A percentile compares a stretch with the other conserved stretches of the same genome.
Conservation (phyloP, 2,888 invertebrate species). For the Quadroppia sp. region DNA sequence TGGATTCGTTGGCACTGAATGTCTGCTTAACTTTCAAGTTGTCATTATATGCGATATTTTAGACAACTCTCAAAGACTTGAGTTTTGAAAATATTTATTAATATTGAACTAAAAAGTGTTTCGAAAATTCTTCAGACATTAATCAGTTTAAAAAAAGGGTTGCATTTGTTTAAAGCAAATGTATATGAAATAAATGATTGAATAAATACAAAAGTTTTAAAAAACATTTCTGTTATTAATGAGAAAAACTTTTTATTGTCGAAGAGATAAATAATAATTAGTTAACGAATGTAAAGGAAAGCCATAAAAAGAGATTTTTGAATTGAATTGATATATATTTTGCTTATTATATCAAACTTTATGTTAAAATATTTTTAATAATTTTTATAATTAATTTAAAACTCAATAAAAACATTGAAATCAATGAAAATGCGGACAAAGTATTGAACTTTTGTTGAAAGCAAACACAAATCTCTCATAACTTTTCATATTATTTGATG, state of each 20-base stretch:
- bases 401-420: no score
- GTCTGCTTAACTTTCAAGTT: no score
- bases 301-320: no score
- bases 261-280: no score
- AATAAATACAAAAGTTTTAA: background rate
- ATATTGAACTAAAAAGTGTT: background rate
- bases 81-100: background rate
- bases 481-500: conserved; percentile 13
- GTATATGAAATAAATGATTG: conserved; percentile 3
- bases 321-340: no score
- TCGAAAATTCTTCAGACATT: background rate
- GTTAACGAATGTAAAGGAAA: no score
- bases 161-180: background rate
- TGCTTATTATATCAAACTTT: no score
- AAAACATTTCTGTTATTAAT: background rate
- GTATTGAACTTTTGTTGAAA: conserved; percentile 22
- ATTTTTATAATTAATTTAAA: no score
- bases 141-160: background rate
- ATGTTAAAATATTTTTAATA: no score
- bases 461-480: background rate
- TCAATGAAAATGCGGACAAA: background rate
- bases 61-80: background rate
- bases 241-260: background rate
- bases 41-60: no score
- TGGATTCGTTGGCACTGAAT: no score